These are phyloP conservation scores for Chaunax sp. DNA, from an alignment of 2,797 vertebrate species.

Conservation along the genomic window DNA sequence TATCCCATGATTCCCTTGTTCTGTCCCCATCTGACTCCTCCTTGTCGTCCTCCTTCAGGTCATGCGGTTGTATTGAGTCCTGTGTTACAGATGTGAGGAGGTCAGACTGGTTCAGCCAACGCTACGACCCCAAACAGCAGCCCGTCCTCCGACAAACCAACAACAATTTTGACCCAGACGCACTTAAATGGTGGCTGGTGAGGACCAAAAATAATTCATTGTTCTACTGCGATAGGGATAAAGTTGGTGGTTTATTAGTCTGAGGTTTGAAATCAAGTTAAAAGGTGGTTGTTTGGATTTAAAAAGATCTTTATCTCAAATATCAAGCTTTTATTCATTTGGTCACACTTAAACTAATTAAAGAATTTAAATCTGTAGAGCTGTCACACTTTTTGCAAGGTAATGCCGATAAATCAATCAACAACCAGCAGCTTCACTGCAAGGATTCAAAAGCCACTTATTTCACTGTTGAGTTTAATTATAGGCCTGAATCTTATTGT, in stretches of 20 bases:
- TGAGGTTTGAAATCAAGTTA: neutral
- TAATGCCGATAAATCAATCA: neutral
- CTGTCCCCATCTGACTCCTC: conserved; percentile 6
- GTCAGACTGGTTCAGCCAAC: conserved; percentile 79
- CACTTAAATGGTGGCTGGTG: conserved; percentile 85
- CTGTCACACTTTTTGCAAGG: neutral
- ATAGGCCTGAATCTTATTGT: neutral
- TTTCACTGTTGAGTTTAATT: neutral
- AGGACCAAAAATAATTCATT: conserved; percentile 44
- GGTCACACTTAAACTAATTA: neutral
- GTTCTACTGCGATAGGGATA: neutral
- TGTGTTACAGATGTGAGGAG: conserved; percentile 70
- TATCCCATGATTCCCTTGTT: neutral
- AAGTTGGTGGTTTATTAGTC: neutral
- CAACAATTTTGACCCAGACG: conserved; percentile 57
- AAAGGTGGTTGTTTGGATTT: neutral
- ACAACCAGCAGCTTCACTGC: neutral
- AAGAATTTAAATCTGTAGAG: neutral
- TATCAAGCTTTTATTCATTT: neutral
- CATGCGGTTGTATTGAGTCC: conserved; percentile 71
- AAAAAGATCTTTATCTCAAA: neutral
- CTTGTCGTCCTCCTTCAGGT: conserved; percentile 41
- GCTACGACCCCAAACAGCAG: conserved; percentile 73
- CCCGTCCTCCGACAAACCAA: conserved; percentile 68
- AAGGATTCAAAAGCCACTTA: neutral